These are phyloP conservation scores for Yponomeuta cagnagella DNA, from an alignment of 2,888 invertebrate genomes.

Conservation along the genomic window DNA sequence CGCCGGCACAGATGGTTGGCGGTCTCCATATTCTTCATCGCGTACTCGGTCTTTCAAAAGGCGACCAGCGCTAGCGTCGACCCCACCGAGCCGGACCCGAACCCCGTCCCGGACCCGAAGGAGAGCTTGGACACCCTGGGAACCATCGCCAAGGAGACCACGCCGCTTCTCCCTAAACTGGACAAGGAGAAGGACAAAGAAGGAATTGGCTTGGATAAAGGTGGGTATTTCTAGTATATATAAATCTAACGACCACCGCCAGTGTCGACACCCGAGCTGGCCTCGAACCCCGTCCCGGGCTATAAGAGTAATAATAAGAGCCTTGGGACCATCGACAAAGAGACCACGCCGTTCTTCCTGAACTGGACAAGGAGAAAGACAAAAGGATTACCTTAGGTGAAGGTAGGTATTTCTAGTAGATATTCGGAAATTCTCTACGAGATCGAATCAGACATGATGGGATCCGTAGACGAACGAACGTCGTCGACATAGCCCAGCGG, in stretches of 20 bases:
- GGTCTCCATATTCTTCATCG: conserved; percentile 79
- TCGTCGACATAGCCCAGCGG: too few relatives aligned
- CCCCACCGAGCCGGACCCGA: conserved; percentile 23
- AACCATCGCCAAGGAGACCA: conserved; percentile 3
- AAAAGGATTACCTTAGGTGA: not conserved
- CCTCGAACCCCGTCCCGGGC: too few relatives aligned
- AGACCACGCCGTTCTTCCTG: not conserved
- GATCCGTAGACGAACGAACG: too few relatives aligned
- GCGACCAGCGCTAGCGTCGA: conserved; percentile 45
- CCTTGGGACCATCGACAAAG: not conserved
- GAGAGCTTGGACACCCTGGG: not conserved
- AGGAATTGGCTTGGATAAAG: conserved; percentile 2
- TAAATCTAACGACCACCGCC: too few relatives aligned
- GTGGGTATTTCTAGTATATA: not conserved
- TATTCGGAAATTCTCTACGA: too few relatives aligned
- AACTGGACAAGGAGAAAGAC: not conserved
- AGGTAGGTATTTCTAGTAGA: too few relatives aligned
- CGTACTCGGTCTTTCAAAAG: conserved; percentile 79
- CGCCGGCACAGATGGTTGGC: conserved; percentile 81
- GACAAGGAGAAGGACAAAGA: conserved; percentile 1
- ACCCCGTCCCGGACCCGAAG: not conserved
- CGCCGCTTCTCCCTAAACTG: not conserved
- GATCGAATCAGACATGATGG: too few relatives aligned
- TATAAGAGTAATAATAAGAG: too few relatives aligned
- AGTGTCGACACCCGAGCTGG: too few relatives aligned